Evolutionary conservation across 2,113 vertebrate genomes (phyloP).

Genomic region (Psophia crepitans): DNA sequence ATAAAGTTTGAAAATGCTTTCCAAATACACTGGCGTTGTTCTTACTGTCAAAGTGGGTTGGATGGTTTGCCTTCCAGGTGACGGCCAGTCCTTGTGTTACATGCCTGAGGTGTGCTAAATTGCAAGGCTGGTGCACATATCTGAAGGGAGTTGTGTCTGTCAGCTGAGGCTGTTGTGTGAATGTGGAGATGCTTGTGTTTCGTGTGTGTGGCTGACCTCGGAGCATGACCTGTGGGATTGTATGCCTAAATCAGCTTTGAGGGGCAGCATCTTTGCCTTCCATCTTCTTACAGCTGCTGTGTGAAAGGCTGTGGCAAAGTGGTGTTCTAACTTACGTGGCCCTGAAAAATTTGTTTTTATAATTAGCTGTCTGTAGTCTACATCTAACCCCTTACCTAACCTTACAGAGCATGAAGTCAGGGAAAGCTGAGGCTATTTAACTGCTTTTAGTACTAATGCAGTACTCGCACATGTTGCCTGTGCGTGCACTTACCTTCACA

Average conservation of each 20-base stretch:
- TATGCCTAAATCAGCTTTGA: neutral
- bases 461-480: neutral
- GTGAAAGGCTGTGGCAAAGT: neutral
- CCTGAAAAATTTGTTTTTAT: neutral
- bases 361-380: neutral
- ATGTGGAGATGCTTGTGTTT: neutral
- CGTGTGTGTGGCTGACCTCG: neutral
- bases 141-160: neutral
- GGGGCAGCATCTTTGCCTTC: neutral
- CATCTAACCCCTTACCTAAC: neutral
- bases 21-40: conserved; percentile 60
- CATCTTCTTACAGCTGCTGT: neutral
- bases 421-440: neutral
- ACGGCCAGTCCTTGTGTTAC: neutral
- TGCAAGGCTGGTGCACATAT: neutral
- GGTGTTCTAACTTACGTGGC: neutral
- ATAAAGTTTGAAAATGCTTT: conserved; percentile 89
- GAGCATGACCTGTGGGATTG: rapidly evolving
- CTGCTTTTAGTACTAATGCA: neutral
- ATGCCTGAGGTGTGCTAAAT: neutral
- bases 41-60: neutral
- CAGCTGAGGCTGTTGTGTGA: neutral
- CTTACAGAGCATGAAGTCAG: neutral
- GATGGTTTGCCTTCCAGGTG: neutral
- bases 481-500: neutral